Base-by-base conservation (phyloP, 2,797 vertebrate species). In the Sus cebifrons region DNA sequence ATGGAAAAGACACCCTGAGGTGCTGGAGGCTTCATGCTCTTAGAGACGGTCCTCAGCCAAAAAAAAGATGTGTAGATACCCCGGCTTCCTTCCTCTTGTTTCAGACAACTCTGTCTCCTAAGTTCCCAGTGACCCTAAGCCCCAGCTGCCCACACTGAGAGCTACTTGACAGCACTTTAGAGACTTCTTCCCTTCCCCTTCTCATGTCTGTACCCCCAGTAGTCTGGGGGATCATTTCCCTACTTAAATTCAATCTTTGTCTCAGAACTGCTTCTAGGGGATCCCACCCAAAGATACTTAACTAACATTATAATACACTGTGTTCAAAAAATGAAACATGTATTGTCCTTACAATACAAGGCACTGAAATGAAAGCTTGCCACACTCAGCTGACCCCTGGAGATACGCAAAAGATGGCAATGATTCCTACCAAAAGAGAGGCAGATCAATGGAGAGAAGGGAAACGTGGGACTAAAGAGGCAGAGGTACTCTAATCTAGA, bases 321-420 rank as follows among this genome's bases (percentile, higher is more conserved):
- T 82, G 14, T 79, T 89, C 78, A 60, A 84, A 96, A 68, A 88
- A 91, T 40, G 52, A 79, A 94, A n/a, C 14, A 9, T 52, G 11
- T 52, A 20, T 75, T 73, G 5, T 62, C 64, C 54, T 94, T 29
- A 78, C 56, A 84, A 84, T 60, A 49, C 21, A 74, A 92, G 25
- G 14, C 52, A 32, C 20, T 62, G 49, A 77, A 85, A 36, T 15
- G 49, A 68, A 95, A 91, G 52, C 21, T 86, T 92, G 60, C 67
- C 16, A 49, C 5, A 18, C 49, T 25, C 18, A 40, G 70, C 78
- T 85, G 16, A 58, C 64, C 84, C 36, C 17, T 71, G 10, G 27
- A 78, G 71, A 74, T 27, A 62, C 4, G 13, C 74, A 74, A 87
- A 91, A 94, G 75, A 40, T 65, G 89, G 27, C 32, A n/a, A 60